Evolutionary conservation across 2,888 invertebrate genomes (phyloP).

Genomic region (Iselma pallidipennis): DNA sequence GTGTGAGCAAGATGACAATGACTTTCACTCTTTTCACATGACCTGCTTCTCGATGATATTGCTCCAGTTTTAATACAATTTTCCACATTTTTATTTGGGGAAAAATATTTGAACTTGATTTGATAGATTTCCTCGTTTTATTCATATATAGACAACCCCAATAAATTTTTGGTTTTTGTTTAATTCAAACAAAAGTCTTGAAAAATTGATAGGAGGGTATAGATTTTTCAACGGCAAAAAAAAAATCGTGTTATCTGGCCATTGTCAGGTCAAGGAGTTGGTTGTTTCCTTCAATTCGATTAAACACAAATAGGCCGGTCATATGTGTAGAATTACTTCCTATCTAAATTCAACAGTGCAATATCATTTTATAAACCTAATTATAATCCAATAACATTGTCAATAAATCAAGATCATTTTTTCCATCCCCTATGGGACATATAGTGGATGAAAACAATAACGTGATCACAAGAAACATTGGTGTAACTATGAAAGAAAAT

Average conservation of each 20-base stretch:
- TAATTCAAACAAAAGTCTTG: too few relatives aligned
- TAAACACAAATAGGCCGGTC: slow-evolving; percentile 10
- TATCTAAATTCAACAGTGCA: not conserved
- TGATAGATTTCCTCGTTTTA: not conserved
- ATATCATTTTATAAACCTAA: slow-evolving; percentile 18
- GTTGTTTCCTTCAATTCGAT: slow-evolving; percentile 4
- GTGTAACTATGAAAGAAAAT: too few relatives aligned
- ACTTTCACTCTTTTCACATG: slow-evolving; percentile 39
- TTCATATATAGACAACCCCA: too few relatives aligned
- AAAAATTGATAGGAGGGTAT: too few relatives aligned
- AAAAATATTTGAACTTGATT: not conserved
- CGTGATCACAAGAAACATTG: slow-evolving; percentile 1
- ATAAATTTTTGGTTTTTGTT: too few relatives aligned
- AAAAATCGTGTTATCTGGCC: not conserved
- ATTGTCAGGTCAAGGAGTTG: not conserved
- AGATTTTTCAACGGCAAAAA: too few relatives aligned
- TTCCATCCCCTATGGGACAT: slow-evolving; percentile 6
- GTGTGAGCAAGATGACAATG: slow-evolving; percentile 32
- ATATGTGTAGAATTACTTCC: slow-evolving; percentile 4
- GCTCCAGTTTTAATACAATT: slow-evolving; percentile 25
- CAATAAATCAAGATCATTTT: slow-evolving; percentile 26
- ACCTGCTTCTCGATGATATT: slow-evolving; percentile 33
- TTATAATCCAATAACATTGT: slow-evolving; percentile 27
- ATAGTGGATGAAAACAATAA: slow-evolving; percentile 5
- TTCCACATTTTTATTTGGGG: not conserved